These are phyloP conservation scores for Eidolon helvum DNA, from an alignment of 2,113 vertebrate species.

Conservation along the genomic window DNA sequence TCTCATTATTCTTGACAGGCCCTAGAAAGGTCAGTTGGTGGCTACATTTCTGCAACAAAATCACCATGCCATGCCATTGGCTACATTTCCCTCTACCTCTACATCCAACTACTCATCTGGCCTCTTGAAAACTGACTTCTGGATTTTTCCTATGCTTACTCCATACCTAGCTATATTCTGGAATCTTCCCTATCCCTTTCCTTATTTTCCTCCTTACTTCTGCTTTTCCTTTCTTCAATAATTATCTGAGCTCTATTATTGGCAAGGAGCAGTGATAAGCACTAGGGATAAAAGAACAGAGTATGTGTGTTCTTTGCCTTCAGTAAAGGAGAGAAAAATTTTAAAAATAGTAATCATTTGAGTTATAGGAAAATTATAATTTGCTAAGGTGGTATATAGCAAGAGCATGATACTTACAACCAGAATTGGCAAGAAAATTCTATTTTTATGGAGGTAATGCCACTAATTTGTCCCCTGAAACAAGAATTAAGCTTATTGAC, in stretches of 20 bases:
- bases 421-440: background rate
- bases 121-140: background rate
- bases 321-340: background rate
- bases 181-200: background rate
- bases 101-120: background rate
- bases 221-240: background rate
- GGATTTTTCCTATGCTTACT: background rate
- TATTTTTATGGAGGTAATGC: background rate
- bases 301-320: background rate
- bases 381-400: background rate
- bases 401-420: background rate
- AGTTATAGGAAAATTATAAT: background rate
- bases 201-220: fast-evolving
- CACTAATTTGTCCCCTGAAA: background rate
- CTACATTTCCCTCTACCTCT: background rate
- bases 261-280: background rate
- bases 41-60: background rate
- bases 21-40: background rate
- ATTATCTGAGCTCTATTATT: background rate
- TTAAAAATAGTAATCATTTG: background rate
- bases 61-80: background rate
- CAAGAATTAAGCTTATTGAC: background rate
- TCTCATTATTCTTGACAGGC: background rate
- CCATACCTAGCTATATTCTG: background rate
- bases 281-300: background rate